These are phyloP conservation scores for Nibea coibor DNA, from an alignment of 2,113 vertebrate genomes.

Conservation along the genomic window DNA sequence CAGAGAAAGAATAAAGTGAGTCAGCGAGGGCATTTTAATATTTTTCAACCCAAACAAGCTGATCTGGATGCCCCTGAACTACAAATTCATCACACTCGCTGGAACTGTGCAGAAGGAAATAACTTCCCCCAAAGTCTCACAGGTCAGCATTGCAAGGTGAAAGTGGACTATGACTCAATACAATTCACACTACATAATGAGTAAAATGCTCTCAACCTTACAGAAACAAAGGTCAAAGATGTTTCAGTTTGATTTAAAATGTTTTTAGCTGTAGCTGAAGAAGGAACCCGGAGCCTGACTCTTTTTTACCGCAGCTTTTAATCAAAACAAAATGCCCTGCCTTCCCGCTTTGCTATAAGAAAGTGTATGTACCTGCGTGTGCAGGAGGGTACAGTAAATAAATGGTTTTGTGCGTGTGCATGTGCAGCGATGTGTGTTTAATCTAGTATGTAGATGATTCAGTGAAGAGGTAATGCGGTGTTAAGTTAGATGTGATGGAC, in stretches of 20 bases:
- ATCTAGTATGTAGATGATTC: conserved; percentile 43
- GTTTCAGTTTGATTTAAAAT: conserved; percentile 28
- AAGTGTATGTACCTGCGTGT: background rate
- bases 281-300: background rate
- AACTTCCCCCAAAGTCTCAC: conserved; percentile 12
- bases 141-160: conserved; percentile 22
- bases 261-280: conserved; percentile 13
- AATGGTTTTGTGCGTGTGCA: background rate
- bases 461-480: conserved; percentile 44
- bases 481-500: conserved; percentile 57
- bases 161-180: background rate
- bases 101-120: conserved; percentile 22
- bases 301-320: background rate
- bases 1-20: background rate
- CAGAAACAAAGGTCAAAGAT: conserved; percentile 13
- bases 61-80: background rate
- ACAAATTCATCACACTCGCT: conserved; percentile 32
- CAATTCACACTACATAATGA: conserved; percentile 11
- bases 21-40: conserved; percentile 30
- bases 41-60: conserved; percentile 22
- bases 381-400: conserved; percentile 13
- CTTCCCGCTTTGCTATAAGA: background rate
- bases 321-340: conserved; percentile 11
- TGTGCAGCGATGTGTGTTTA: conserved; percentile 14
- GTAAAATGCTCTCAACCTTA: conserved; percentile 8